Base-by-base conservation (phyloP, 2,113 vertebrate species). In the Caranx ignobilis region DNA sequence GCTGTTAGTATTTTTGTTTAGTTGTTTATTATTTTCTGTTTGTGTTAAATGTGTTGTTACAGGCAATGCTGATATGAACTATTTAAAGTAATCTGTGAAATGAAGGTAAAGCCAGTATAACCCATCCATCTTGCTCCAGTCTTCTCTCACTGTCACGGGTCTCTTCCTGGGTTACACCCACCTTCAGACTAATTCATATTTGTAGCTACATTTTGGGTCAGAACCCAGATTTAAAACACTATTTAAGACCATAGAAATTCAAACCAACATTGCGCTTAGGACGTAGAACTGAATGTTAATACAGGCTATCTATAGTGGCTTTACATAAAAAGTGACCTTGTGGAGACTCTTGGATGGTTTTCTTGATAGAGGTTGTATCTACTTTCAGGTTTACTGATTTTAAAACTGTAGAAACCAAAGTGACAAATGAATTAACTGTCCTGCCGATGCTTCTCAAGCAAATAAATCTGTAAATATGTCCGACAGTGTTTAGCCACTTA, bases 11-110 rank as follows among this genome's bases (percentile, higher is more conserved):
- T 90, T 85, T 89, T 84, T 84, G 37, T 76, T 84, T 83, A 59
- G 77, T 64, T 87, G 73, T 87, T 82, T 84, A 56, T 74, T 88
- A 50, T 82, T 85, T 81, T 81, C 48, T 57, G 41, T 87, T 78
- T 91, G 78, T 88, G 55, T 79, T 76, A 66, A 71, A 71, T 75
- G 66, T 83, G 69, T 79, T 86, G 60, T 83, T 82, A 79, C 66
- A 71, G 63, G 61, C 83, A 83, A 89, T 55, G 64, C 73, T 86
- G 78, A 76, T 83, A 87, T 89, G 90, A 89, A 90, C 83, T 95
- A 94, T 95, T 95, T 94, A 94, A 94, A 89, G 83, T 90, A 68
- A 91, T 93, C 88, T 93, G 89, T 88, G 89, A 91, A 91, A 79
- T 78, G 60, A 91, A 87, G 77, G 82, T 90, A 71, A 65, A 89